Evolutionary conservation across 1,140 invertebrate genomes (phyloP), one percentile per base, ranked within the genome.

Genomic region (Drosophila mojavensis): DNA sequence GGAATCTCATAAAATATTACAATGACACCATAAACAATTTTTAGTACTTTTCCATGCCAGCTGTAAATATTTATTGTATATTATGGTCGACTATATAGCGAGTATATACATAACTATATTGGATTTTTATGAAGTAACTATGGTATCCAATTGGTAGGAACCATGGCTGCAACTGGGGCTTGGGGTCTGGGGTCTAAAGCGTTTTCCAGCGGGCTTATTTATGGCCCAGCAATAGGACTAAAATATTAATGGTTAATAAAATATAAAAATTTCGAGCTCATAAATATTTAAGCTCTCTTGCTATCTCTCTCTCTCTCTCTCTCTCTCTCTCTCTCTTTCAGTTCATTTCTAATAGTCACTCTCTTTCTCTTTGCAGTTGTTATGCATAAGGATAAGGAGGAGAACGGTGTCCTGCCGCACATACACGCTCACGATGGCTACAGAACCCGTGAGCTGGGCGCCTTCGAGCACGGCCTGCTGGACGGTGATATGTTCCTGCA

Each of bases 401-500:
- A 97, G 75, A 94, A 95, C 69, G 94, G 95, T 41, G 81, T 89
- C 80, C 93, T 94, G 70, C 91, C 91, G 62, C 92, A 93, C 77
- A 92, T 93, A 85, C 93, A 93, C 82, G 85, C 95, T 72, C 95
- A 96, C 88, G 91, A 92, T 73, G 85, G 91, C 76, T 96, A 95
- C 91, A 93, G 96, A 75, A 94, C 95, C 51, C 94, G 97, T 78
- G 97, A 98, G 82, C 94, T 98, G 89, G 95, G 96, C 50, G 95
- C 97, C 47, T 98, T 97, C 92, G 97, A 98, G 83, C 97, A 98
- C 93, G 95, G 96, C 81, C 95, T 97, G 93, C 94, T 98, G 71
- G 97, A 98, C 93, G 97, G 97, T 66, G 97, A 98, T 94, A 97
- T 98, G 95, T 98, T 98, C 94, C 94, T 98, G 81, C 97, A 98